Evolutionary conservation across 2,113 vertebrate genomes (phyloP), one percentile per base, ranked within the genome.

Genomic region (Muscicapa adusta): DNA sequence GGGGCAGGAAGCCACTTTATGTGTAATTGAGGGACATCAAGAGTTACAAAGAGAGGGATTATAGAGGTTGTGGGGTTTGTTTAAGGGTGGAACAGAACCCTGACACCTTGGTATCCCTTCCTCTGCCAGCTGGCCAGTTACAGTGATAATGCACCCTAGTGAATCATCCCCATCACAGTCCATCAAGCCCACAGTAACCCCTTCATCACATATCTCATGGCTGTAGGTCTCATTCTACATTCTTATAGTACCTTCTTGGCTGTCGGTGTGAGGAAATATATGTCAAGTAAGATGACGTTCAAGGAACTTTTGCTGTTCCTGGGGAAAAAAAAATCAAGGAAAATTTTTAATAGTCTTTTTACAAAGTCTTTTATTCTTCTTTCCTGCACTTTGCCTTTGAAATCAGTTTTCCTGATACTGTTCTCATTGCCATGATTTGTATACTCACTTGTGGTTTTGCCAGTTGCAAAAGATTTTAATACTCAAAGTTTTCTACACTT

Each of bases 1-100:
- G 5, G 18, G 6, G 5, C 1, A 2, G 29, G 31, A 58, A 82
- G 20, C 6, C 10, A n/a, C 13, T 61, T 54, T 26, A 4, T 26
- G 14, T 10, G 18, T 23, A 61, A 61, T 42, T 54, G 62, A 26
- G n/a, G 2, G 17, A 34, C 31, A 75, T 19, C 6, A 22, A 26
- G 40, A 61, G 5, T 31, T 68, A 31, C 29, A n/a, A 53, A 74
- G 29, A 38, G 38, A 25, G 54, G 8, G 4, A 9, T 31, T 42
- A 31, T 23, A 34, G 57, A 75, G 29, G 29, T 5, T 33, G 9
- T 54, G 14, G 18, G 25, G 18, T 26, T 75, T 61, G 29, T 23
- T n/a, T 22, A 48, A 61, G 40, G 34, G 25, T 0, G 0, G 47
- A 42, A 68, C 24, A 89, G 47, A 82, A 40, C 24, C 0, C 0